Evolutionary conservation across 2,113 vertebrate genomes (phyloP).

Genomic region (Tachuris rubrigastra): DNA sequence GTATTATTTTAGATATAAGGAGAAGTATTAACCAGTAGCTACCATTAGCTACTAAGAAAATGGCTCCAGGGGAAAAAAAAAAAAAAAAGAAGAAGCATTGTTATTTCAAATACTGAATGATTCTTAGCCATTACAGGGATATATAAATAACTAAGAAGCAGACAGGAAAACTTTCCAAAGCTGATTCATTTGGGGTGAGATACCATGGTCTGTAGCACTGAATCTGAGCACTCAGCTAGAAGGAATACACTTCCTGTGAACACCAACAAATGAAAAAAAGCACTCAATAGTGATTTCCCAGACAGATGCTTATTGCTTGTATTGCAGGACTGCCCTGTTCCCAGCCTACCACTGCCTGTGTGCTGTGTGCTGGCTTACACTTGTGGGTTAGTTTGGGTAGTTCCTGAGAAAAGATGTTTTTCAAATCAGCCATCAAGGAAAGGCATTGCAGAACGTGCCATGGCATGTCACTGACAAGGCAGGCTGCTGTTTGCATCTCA

Average conservation of each 20-base stretch:
- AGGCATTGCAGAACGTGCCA: not conserved
- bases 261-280: not conserved
- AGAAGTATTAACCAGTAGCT: not conserved
- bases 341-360: fast-evolving
- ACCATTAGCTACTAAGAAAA: not conserved
- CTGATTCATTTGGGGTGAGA: not conserved
- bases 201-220: not conserved
- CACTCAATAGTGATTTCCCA: not conserved
- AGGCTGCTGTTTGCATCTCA: not conserved
- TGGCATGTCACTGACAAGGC: not conserved
- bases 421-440: not conserved
- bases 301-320: not conserved
- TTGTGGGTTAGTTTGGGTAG: not conserved
- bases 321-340: not conserved
- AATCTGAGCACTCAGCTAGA: not conserved
- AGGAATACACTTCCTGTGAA: not conserved
- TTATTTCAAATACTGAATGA: not conserved
- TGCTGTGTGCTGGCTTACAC: not conserved
- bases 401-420: not conserved
- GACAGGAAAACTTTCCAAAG: not conserved
- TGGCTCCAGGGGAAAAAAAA: not conserved
- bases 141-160: not conserved
- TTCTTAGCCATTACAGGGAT: not conserved
- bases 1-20: not conserved
- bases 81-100: not conserved